A percentile compares a stretch with the other conserved stretches of the same genome.
phyloP scores from a whole-genome alignment of 2,113 vertebrate genomes.

The Ictalurus furcatus region DNA sequence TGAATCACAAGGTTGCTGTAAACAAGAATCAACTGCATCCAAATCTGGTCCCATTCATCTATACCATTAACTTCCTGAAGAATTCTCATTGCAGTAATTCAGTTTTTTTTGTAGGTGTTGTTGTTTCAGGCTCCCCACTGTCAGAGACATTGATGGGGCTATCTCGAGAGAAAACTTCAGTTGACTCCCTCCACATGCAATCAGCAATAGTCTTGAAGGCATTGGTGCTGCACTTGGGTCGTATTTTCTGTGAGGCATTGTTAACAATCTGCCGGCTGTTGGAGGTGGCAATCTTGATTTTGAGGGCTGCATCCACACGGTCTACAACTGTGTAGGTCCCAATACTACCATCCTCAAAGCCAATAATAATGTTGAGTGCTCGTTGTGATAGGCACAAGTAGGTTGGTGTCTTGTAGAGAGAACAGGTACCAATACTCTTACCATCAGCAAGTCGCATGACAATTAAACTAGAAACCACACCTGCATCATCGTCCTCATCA shows the following conservation, averaged over 20 bases:
- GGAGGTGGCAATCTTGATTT: constrained; percentile 98
- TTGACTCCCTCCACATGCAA: constrained; percentile 95
- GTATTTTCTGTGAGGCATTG: constrained; percentile 84
- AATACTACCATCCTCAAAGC: constrained; percentile 96
- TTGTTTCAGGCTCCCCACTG: constrained; percentile 83
- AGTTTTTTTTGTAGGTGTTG: constrained; percentile 90
- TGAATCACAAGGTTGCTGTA: constrained; percentile 77
- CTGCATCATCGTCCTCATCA: constrained; percentile 91
- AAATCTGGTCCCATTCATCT: constrained; percentile 33
- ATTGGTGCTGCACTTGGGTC: constrained; percentile 89
- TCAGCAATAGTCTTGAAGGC: constrained; percentile 90
- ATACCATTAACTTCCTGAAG: constrained; percentile 37
- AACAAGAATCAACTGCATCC: constrained; percentile 74
- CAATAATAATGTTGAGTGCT: constrained; percentile 94
- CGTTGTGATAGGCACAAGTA: constrained; percentile 91
- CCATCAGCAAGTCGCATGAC: constrained; percentile 97
- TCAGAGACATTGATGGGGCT: constrained; percentile 95
- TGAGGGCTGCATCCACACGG: constrained; percentile 92
- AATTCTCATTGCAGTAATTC: constrained; percentile 84
- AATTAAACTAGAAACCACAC: constrained; percentile 87
- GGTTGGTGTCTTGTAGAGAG: constrained; percentile 96
- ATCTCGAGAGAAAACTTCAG: constrained; percentile 95
- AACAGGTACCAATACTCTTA: constrained; percentile 97
- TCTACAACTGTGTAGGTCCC: constrained; percentile 98
- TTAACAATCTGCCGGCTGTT: constrained; percentile 98